A percentile compares a stretch with the other conserved stretches of the same genome.
phyloP scores from a whole-genome alignment of 2,797 vertebrate genomes.

The Champsocephalus gunnari region DNA sequence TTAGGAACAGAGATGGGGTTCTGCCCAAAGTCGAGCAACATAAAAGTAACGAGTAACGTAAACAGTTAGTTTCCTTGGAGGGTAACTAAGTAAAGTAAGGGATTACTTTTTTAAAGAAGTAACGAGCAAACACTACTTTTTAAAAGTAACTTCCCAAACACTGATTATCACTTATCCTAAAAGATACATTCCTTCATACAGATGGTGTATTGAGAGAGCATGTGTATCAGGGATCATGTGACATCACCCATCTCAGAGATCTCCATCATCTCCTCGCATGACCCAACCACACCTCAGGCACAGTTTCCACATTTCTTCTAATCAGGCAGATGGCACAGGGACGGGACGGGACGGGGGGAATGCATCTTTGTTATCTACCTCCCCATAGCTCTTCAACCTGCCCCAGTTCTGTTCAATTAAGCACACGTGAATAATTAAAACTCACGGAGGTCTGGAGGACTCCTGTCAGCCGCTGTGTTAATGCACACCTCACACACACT shows the following conservation, averaged over 20 bases:
- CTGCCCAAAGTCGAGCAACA: too few relatives aligned
- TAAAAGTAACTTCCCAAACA: too few relatives aligned
- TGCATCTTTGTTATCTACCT: slow-evolving; percentile 34
- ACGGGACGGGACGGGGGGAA: slow-evolving; percentile 5
- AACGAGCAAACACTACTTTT: too few relatives aligned
- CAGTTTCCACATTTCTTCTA: slow-evolving; percentile 16
- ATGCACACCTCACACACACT: slow-evolving; percentile 18
- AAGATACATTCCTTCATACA: not conserved
- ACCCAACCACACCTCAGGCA: slow-evolving; percentile 7
- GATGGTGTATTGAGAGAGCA: too few relatives aligned
- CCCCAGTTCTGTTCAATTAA: slow-evolving; percentile 55
- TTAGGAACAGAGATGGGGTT: too few relatives aligned
- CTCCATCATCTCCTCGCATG: slow-evolving; percentile 8
- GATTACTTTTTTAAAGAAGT: too few relatives aligned
- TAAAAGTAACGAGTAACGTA: too few relatives aligned
- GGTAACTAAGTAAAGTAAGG: too few relatives aligned
- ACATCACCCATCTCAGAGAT: not conserved
- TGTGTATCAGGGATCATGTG: not conserved
- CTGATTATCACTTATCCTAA: not conserved
- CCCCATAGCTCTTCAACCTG: slow-evolving; percentile 36
- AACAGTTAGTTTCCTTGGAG: too few relatives aligned
- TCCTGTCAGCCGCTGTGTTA: slow-evolving; percentile 42
- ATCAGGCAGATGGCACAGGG: slow-evolving; percentile 47
- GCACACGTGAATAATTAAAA: slow-evolving; percentile 72
- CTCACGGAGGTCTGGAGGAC: slow-evolving; percentile 49